These are phyloP conservation scores for Pogonophryne albipinna DNA, from an alignment of 2,797 vertebrate species.

Conservation along the genomic window DNA sequence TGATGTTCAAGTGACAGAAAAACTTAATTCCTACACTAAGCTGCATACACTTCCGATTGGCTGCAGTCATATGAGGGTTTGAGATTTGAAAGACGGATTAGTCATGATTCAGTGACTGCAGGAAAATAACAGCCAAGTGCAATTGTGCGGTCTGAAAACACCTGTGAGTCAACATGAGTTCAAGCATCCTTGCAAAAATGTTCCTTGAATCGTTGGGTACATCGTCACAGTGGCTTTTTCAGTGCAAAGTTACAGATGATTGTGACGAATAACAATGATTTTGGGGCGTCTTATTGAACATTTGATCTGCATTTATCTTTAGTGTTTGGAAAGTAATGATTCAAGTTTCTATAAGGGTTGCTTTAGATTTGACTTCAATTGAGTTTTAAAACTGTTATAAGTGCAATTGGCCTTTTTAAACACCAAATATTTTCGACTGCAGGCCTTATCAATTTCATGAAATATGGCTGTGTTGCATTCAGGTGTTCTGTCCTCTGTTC, in stretches of 20 bases:
- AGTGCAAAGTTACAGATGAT: conserved; percentile 4
- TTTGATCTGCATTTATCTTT: not conserved
- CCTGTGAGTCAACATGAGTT: conserved; percentile 54
- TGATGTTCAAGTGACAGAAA: conserved; percentile 15
- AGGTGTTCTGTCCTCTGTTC: not conserved
- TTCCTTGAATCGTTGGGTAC: conserved; percentile 23
- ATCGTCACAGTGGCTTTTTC: not conserved
- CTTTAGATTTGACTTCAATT: not conserved
- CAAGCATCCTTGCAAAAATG: conserved; percentile 43
- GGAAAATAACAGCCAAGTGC: conserved; percentile 23
- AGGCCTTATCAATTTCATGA: not conserved
- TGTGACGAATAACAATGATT: not conserved
- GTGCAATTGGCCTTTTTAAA: not conserved
- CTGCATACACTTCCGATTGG: conserved; percentile 6
- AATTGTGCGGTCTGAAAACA: conserved; percentile 49
- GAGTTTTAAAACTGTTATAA: not conserved
- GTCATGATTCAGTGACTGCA: conserved; percentile 48
- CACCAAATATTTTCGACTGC: not conserved
- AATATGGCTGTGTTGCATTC: not conserved
- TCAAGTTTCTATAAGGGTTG: not conserved
- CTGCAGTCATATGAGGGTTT: conserved; percentile 3
- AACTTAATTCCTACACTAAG: not conserved
- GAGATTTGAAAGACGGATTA: conserved; percentile 27
- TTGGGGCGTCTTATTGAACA: not conserved
- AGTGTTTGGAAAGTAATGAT: not conserved